Conservation (phyloP, 2,888 invertebrate species). For the Lasiommata megera region DNA sequence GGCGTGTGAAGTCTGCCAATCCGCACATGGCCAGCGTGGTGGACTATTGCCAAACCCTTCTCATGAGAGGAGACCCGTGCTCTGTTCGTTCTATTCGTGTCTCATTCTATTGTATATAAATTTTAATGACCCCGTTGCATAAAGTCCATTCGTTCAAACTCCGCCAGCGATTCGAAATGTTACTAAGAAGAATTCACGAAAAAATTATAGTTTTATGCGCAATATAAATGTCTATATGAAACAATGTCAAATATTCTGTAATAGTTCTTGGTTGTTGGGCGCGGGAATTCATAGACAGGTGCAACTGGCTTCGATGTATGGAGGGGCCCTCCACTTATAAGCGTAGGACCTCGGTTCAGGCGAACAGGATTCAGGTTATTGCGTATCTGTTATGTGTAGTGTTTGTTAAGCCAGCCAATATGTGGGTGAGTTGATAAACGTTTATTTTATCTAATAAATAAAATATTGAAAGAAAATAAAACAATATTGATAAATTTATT, state of each 20-base stretch:
- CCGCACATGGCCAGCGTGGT: too few relatives aligned
- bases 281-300: constrained; percentile 32
- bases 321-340: constrained; percentile 70
- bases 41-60: too few relatives aligned
- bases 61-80: too few relatives aligned
- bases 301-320: constrained; percentile 42
- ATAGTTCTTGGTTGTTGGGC: constrained; percentile 5
- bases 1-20: too few relatives aligned
- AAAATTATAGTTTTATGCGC: not conserved
- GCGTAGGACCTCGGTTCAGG: constrained; percentile 40
- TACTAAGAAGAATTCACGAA: not conserved
- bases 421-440: constrained; percentile 36
- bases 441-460: not conserved
- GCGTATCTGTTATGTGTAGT: constrained; percentile 31
- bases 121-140: too few relatives aligned
- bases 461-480: not conserved
- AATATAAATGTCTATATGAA: not conserved
- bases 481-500: not conserved
- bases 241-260: constrained; percentile 15
- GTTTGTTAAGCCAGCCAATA: constrained; percentile 42
- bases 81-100: too few relatives aligned
- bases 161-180: too few relatives aligned
- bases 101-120: too few relatives aligned
- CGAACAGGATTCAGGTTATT: constrained; percentile 42
- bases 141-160: too few relatives aligned